Evolutionary conservation across 2,113 vertebrate species (phyloP), one percentile per base, ranked within the genome.

Genomic region (Zosterops hypoxanthus): DNA sequence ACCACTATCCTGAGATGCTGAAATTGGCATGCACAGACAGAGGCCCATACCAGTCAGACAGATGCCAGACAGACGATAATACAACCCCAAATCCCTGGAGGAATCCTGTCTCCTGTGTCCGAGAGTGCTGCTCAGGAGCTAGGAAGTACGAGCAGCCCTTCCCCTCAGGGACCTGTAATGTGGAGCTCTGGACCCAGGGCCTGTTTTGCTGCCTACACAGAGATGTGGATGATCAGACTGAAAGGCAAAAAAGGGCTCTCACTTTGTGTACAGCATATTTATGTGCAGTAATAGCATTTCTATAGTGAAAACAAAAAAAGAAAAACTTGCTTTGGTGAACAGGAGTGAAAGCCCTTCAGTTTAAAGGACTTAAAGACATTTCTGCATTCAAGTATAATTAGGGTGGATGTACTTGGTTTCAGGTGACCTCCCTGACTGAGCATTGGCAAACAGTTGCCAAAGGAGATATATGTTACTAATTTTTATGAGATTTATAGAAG

Each of bases 401-500:
- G 16, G 61, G 53, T 65, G 68, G 59, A 41, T 25, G 14, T 34
- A 16, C 64, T 81, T 76, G 80, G 68, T 42, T 96, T 92, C 86
- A 81, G 79, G 82, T 94, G 88, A 90, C 88, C 61, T 83, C 47
- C 66, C n/a, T 41, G 77, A 73, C 61, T 19, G 80, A 63, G 52
- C 25, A 41, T 21, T 76, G 86, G 77, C 0, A 0, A 88, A 88
- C 76, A 44, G 60, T 46, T 96, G 83, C 85, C 7, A 2, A 77
- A 86, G 60, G 59, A 96, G 56, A 68, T 90, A 90, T 70, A n/a
- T 71, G 75, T 88, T 95, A 75, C 75, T 59, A 52, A 78, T 95
- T 94, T 73, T 91, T 92, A 73, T 73, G 66, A 91, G 57, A 80
- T 89, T 82, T 88, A 53, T 78, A 59, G 66, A 91, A 91, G 33